These are phyloP conservation scores for Dendronephthya gigantea DNA, from an alignment of 64 coral and sea anemone species.

Conservation along the genomic window DNA sequence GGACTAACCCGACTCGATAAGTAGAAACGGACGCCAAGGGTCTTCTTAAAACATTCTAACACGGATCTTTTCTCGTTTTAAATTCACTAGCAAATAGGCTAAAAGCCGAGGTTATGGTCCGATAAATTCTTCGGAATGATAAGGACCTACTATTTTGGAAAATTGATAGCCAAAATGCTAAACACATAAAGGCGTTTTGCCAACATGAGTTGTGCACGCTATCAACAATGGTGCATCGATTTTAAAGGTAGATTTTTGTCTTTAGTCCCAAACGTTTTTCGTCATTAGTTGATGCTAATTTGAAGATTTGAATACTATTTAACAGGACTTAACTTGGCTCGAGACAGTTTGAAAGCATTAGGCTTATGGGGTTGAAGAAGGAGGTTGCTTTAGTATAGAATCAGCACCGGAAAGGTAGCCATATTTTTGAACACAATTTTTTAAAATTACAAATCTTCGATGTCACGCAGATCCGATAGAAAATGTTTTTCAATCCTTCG, in stretches of 20 bases:
- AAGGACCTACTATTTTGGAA: neutral
- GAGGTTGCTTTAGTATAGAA: neutral
- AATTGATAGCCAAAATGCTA: neutral
- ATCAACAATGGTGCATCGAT: neutral
- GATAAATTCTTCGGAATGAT: conserved; percentile 8
- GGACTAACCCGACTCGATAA: neutral
- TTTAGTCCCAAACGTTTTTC: neutral
- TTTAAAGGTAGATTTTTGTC: neutral
- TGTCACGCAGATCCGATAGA: neutral
- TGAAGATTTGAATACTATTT: neutral
- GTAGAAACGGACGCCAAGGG: neutral
- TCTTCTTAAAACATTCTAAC: neutral
- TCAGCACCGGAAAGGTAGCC: neutral
- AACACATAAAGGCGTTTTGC: neutral
- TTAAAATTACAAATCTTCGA: neutral
- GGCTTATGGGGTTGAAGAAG: neutral
- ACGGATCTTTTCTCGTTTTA: neutral
- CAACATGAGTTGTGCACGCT: neutral
- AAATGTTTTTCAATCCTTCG: neutral
- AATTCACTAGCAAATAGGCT: neutral
- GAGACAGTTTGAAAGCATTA: neutral
- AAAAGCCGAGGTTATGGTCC: neutral
- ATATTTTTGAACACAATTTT: neutral
- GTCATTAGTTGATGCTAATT: neutral
- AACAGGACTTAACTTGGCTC: neutral